Evolutionary conservation across 92 coral and sea anemone species (phyloP), one percentile per base, ranked within the genome.

Genomic region (Zoanthus solanderi): DNA sequence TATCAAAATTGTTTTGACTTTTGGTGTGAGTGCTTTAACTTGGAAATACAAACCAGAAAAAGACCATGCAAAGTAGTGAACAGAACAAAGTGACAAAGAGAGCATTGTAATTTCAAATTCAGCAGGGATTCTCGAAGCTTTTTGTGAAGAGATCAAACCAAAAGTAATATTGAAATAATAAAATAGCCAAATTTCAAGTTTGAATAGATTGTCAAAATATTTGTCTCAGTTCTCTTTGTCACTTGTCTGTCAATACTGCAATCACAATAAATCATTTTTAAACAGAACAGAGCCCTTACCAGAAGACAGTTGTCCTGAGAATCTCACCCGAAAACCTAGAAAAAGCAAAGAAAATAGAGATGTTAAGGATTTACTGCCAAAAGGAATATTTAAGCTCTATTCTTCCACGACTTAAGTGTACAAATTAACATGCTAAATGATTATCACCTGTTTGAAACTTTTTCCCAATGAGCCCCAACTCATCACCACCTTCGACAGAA

Each of bases 391-490:
- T 9, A 23, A 28, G 11, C 9, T 9, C 6, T 9, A 11, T 34
- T 0, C 3, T 14, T 69, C 46, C 42, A 34, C 1, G 42, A 34
- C 42, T 28, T 28, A 23, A 12, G 14, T 58, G 15, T 9, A 84
- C 31, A 47, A 12, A 44, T 16, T 15, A 15, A 42, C 42, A 37
- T 37, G 42, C 4, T 31, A 13, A 73, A 32, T 12, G 30, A 17
- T 67, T 57, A 83, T 90, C 72, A 97, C 99, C 98, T 87, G 98
- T 88, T 78, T 91, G 98, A 91, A 97, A 97, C 82, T 97, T 97
- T 88, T 97, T 97, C 48, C 99, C 99, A 93, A 97, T 97, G 44
- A 97, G 94, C 87, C 99, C 99, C 93, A 97, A 88, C 89, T 97
- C 99, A 68, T 95, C 98, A 47, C 95, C 95, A 56, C 99, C 99